Percentiles rank a stretch among this genome's conserved stretches.
Evolutionary conservation across 2,113 vertebrate genomes (phyloP).

Genomic region (Cnemophilus loriae): DNA sequence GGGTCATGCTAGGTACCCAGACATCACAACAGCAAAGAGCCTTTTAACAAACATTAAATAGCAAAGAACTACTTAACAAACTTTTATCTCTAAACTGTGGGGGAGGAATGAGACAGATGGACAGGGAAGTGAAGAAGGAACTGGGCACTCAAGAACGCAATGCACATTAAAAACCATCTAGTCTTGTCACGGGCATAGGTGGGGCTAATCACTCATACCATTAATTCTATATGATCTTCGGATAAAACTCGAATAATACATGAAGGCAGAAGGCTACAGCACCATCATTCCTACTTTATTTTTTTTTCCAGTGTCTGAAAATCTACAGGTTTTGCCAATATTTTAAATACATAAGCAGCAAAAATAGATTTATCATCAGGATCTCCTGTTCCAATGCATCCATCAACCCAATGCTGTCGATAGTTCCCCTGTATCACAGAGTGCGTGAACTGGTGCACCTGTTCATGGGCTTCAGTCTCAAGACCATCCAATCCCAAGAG

Average conservation of each 20-base stretch:
- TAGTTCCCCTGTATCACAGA: not conserved
- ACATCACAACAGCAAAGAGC: not conserved
- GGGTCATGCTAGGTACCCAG: not conserved
- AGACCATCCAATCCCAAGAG: not conserved
- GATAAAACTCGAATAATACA: not conserved
- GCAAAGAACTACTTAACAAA: not conserved
- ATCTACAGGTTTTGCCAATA: not conserved
- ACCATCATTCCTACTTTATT: not conserved
- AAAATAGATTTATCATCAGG: not conserved
- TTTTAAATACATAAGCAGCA: not conserved
- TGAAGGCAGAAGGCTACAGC: not conserved
- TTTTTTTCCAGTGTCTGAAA: not conserved
- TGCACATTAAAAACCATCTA: not conserved
- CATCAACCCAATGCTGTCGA: fast-evolving
- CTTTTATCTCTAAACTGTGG: not conserved
- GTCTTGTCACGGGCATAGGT: not conserved
- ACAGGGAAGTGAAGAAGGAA: not conserved
- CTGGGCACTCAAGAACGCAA: not conserved
- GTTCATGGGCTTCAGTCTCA: not conserved
- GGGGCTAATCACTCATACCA: not conserved
- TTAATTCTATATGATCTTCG: not conserved
- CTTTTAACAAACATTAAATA: not conserved
- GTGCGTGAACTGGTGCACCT: not conserved
- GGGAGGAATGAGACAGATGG: not conserved
- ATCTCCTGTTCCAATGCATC: not conserved